Evolutionary conservation across 2,113 vertebrate genomes (phyloP).

Genomic region (Elachura formosa): DNA sequence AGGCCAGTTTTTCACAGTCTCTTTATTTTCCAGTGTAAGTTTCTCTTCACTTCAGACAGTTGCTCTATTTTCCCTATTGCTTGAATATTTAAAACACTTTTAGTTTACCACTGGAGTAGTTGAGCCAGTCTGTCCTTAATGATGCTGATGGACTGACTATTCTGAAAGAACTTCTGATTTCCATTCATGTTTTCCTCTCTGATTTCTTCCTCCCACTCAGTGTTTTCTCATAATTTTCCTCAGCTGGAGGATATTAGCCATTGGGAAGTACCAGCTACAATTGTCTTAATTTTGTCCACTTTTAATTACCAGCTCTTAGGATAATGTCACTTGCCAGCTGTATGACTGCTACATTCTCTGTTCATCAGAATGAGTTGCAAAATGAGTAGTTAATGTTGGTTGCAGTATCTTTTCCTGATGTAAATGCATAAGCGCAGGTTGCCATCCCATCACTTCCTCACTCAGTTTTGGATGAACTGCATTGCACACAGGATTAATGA

Average conservation of each 20-base stretch:
- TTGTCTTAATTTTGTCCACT: slow-evolving; percentile 56
- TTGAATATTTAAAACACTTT: neutral
- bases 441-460: neutral
- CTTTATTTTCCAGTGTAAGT: neutral
- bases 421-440: neutral
- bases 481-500: neutral
- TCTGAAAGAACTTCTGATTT: slow-evolving; percentile 64
- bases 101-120: neutral
- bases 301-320: slow-evolving; percentile 31
- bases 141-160: slow-evolving; percentile 32
- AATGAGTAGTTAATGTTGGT: neutral
- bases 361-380: neutral
- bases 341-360: neutral
- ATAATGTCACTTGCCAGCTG: slow-evolving; percentile 47
- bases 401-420: neutral
- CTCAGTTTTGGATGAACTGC: neutral
- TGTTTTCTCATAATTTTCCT: slow-evolving; percentile 52
- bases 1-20: neutral
- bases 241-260: slow-evolving; percentile 55
- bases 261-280: slow-evolving; percentile 35
- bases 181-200: slow-evolving; percentile 45
- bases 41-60: neutral
- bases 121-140: neutral
- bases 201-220: slow-evolving; percentile 51
- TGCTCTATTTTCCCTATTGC: neutral